Conservation (phyloP, 2,888 invertebrate genomes). For the Spilosoma lubricipeda region DNA sequence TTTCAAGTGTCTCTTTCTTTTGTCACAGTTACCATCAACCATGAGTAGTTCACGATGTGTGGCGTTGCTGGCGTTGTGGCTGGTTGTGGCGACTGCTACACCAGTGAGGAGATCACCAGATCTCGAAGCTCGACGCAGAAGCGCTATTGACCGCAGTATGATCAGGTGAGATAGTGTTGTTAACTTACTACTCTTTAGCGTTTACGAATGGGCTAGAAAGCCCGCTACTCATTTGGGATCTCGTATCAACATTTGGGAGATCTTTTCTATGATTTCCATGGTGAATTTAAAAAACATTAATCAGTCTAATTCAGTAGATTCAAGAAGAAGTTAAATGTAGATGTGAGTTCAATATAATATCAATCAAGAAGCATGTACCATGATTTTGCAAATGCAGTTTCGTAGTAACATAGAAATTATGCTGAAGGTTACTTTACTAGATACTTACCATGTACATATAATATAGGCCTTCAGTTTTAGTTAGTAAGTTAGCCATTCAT, state of each 20-base stretch:
- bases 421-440: neutral
- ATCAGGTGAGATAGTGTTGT: constrained; percentile 63
- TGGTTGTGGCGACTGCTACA: constrained; percentile 67
- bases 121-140: constrained; percentile 78
- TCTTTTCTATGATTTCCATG: neutral
- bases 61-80: constrained; percentile 64
- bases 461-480: neutral
- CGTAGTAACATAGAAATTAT: neutral
- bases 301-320: neutral
- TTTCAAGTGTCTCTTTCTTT: constrained; percentile 14
- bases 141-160: constrained; percentile 79
- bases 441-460: neutral
- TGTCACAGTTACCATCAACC: constrained; percentile 44
- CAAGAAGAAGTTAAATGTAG: neutral
- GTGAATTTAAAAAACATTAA: neutral
- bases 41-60: constrained; percentile 67
- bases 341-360: too few species aligned
- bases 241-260: too few species aligned
- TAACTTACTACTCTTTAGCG: too few species aligned
- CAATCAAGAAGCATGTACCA: too few species aligned
- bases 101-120: constrained; percentile 78
- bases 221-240: too few species aligned
- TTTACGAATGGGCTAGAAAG: neutral
- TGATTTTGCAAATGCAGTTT: neutral
- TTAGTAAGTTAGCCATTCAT: neutral